Conservation (phyloP, 2,797 vertebrate genomes). For the Falco naumanni region DNA sequence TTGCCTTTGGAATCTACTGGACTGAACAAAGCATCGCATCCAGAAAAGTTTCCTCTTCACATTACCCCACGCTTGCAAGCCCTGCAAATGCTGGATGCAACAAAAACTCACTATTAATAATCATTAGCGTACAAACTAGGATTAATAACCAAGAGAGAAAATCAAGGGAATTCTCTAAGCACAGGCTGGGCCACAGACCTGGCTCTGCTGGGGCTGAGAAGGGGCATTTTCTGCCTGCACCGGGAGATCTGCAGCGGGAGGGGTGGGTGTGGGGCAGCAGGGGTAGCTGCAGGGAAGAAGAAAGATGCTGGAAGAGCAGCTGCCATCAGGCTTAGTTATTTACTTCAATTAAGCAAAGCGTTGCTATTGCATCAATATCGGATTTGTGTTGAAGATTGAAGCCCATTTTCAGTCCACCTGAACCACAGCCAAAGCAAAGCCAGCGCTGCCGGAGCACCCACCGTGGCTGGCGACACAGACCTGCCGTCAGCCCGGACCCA, state of each 20-base stretch:
- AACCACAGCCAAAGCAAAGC: rapidly evolving
- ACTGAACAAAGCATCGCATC: background rate
- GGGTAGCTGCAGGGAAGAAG: background rate
- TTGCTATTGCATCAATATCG: background rate
- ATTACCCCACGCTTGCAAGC: background rate
- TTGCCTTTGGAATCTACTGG: background rate
- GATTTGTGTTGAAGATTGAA: background rate
- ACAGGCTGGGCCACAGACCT: background rate
- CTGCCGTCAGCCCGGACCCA: background rate
- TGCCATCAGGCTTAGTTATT: background rate
- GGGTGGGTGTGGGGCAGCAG: background rate
- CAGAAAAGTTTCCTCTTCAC: background rate
- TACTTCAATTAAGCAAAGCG: background rate
- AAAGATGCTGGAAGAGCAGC: background rate
- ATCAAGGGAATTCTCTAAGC: background rate
- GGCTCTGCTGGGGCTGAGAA: background rate
- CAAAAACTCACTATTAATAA: too few relatives aligned
- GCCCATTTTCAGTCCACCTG: background rate
- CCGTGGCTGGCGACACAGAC: rapidly evolving
- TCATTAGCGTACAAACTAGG: background rate
- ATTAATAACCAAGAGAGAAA: background rate
- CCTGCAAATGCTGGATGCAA: background rate
- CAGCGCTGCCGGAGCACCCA: rapidly evolving
- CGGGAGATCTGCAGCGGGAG: background rate
- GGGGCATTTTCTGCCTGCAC: background rate